These are phyloP conservation scores for Chelon auratus DNA, from an alignment of 2,797 vertebrate species.

Conservation along the genomic window DNA sequence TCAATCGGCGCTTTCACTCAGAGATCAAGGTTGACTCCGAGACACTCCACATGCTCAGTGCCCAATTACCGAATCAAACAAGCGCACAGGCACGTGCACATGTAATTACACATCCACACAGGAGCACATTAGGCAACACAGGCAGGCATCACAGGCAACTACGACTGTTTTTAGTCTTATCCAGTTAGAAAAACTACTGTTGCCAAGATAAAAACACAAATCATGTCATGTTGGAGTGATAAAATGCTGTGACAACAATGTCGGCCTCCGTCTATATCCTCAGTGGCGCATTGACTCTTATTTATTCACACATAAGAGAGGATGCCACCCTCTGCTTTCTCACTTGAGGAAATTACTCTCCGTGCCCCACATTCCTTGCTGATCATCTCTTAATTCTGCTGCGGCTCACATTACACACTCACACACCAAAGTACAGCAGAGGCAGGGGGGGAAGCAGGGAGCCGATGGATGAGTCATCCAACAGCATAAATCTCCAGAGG, in stretches of 20 bases:
- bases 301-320: constrained; percentile 26
- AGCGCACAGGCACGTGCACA: background rate
- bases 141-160: constrained; percentile 4
- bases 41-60: constrained; percentile 6
- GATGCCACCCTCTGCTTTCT: constrained; percentile 21
- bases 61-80: constrained; percentile 44
- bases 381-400: constrained; percentile 46
- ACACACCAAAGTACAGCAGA: constrained; percentile 42
- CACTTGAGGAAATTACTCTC: constrained; percentile 28
- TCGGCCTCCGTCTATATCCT: background rate
- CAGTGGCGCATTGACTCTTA: background rate
- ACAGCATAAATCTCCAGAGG: constrained; percentile 56
- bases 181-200: constrained; percentile 17
- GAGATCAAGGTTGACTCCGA: constrained; percentile 48
- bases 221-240: background rate
- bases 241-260: background rate
- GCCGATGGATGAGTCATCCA: constrained; percentile 59
- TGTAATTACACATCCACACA: background rate
- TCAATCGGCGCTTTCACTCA: constrained; percentile 31
- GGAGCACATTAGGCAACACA: background rate
- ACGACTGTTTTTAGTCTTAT: background rate
- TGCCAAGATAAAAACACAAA: constrained; percentile 9
- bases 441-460: constrained; percentile 16
- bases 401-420: constrained; percentile 37
- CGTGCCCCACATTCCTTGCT: constrained; percentile 10